Base-by-base conservation (phyloP, 2,797 vertebrate species). In the Malurus leucopterus region DNA sequence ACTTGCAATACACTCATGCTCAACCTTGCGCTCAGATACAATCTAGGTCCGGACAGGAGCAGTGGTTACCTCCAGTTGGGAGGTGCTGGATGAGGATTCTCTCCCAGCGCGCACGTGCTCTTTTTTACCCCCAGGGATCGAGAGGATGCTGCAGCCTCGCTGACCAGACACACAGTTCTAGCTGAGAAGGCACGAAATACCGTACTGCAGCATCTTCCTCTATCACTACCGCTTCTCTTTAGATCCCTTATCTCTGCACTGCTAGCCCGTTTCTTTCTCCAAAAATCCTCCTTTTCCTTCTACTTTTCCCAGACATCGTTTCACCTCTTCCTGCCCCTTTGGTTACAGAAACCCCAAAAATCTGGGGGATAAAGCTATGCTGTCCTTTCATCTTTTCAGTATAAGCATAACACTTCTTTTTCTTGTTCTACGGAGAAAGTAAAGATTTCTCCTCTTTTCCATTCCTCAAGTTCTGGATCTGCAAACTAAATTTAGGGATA, bases 131-230 rank as follows among this genome's bases (percentile, higher is more conserved):
- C 40, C 43, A 15, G 54, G 32, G 27, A 79, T 21, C 13, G 22
- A 3, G 24, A 69, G 41, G 64, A 59, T 70, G 69, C 75, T 68
- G 73, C 54, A 50, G 29, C 58, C 61, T 53, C 40, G 1, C 43
- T 40, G 15, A 13, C 22, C 8, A n/a, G 20, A 71, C 51, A 23
- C 7, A 8, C 32, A 6, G 30, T 2, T 53, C 44, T 8, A 36
- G 22, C 32, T 3, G 8, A 44, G 38, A 3, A 58, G 23, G 17
- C 21, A 23, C 0, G 0, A 7, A 86, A 40, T 0, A 46, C 32
- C 3, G 0, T 16, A 32, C 1, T 38, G 36, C 87, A 87, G 68
- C 24, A 50, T 30, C 41, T 3, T 1, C 7, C 20, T 20, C 2
- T 9, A 26, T 6, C 44, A 0, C 14, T 26, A 6, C 11, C 2